These are phyloP conservation scores for Bubo bubo DNA, from an alignment of 2,113 vertebrate species.

Conservation along the genomic window DNA sequence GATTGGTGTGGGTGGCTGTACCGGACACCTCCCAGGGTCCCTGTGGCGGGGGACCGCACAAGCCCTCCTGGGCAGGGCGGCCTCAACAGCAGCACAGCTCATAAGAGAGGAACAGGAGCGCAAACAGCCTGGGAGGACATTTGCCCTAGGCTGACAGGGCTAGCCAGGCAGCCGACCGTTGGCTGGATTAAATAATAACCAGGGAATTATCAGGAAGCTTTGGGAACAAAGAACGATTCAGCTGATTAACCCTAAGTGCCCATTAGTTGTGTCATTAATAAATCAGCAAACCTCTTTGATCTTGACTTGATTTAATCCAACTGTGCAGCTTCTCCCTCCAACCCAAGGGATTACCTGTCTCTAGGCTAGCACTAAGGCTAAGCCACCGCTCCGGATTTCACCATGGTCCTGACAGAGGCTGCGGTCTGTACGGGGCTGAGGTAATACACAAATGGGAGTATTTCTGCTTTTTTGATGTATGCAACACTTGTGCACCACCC, in stretches of 20 bases:
- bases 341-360: rapidly evolving
- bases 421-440: background rate
- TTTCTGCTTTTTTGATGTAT: background rate
- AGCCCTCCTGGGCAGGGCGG: background rate
- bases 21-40: rapidly evolving
- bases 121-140: background rate
- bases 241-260: background rate
- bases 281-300: background rate
- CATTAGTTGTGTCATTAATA: background rate
- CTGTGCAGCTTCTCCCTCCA: background rate
- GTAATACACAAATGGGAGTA: no score
- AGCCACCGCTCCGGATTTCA: background rate
- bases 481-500: rapidly evolving
- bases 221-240: background rate
- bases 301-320: background rate
- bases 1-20: background rate
- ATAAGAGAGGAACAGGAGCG: background rate
- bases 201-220: background rate
- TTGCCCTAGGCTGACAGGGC: background rate
- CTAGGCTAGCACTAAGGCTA: background rate
- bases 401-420: background rate
- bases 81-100: background rate
- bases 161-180: rapidly evolving
- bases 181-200: background rate
- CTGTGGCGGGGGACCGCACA: background rate